Base-by-base conservation (phyloP, 1,140 invertebrate species). In the Panulirus ornatus region DNA sequence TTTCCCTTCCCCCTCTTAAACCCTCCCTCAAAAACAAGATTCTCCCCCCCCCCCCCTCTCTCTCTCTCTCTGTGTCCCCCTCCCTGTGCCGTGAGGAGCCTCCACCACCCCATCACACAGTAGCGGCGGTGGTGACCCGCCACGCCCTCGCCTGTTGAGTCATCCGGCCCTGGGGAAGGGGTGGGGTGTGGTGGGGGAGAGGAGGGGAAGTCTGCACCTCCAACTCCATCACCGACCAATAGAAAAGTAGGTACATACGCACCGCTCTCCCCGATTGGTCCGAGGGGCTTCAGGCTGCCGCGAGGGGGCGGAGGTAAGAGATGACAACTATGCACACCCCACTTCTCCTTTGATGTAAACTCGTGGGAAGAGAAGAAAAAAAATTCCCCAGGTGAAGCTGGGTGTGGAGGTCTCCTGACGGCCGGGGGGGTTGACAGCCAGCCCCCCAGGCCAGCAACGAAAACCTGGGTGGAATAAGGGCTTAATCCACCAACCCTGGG, bases 131-230 rank as follows among this genome's bases (percentile, higher is more conserved):
- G n/a, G 58, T 66, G 58, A 66, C 58, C 58, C 3, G 58, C n/a
- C 58, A 66, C n/a, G n/a, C 58, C 19, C n/a, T 66, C n/a, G 58
- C 58, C 58, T 66, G 58, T 66, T 66, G 58, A 66, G 58, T 66
- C 58, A 66, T 6, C 58, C 22, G 27, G 5, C 58, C 58, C n/a
- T 8, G 6, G 5, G 6, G 2, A 27, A 30, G 58, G 58, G 14
- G 44, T 5, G 44, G 14, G 44, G 14, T 5, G 44, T 47, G 14
- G 44, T 47, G 14, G 14, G 44, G 44, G 44, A 47, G 44, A 47
- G 44, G 14, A 11, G n/a, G 44, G 44, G 44, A 47, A 11, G 14
- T 6, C 5, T 14, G 5, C 58, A 47, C 58, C 58, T 30, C 58
- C 58, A 22, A 58, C 14, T 19, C 16, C 19, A 19, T 19, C 11